phyloP scores from a whole-genome alignment of 1,140 invertebrate species.

The Periplaneta americana region DNA sequence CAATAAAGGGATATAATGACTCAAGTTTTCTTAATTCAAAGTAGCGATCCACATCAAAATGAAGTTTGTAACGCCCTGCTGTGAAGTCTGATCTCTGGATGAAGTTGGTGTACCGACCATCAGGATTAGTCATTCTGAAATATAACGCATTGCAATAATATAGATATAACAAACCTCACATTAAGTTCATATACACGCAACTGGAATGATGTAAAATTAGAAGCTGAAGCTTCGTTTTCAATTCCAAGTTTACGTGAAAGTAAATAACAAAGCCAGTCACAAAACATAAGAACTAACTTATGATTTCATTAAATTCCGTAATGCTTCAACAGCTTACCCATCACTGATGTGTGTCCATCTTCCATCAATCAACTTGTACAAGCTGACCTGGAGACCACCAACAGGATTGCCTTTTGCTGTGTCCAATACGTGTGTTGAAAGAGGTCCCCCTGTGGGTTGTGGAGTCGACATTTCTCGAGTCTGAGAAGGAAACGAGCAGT shows the following conservation, averaged over 20 bases:
- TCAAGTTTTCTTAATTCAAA: slow-evolving; percentile 53
- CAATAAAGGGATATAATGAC: slow-evolving; percentile 69
- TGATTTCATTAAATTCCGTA: not conserved
- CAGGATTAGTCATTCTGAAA: slow-evolving; percentile 51
- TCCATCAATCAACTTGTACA: slow-evolving; percentile 57
- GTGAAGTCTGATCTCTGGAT: slow-evolving; percentile 52
- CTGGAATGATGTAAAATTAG: too few relatives aligned
- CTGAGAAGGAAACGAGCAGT: not conserved
- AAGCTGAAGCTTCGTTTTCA: too few relatives aligned
- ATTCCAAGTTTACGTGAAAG: too few relatives aligned
- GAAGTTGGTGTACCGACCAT: slow-evolving; percentile 60
- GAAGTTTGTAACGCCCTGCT: slow-evolving; percentile 64
- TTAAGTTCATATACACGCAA: too few relatives aligned
- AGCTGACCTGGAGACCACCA: slow-evolving; percentile 50
- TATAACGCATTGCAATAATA: slow-evolving; percentile 9
- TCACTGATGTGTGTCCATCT: slow-evolving; percentile 56
- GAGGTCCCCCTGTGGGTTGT: not conserved
- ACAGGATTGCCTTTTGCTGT: slow-evolving; percentile 58
- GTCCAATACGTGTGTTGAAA: slow-evolving; percentile 61
- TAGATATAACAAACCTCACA: too few relatives aligned
- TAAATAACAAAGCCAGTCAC: not conserved
- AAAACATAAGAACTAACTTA: not conserved
- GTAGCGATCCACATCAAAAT: slow-evolving; percentile 68
- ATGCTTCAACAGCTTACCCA: slow-evolving; percentile 33
- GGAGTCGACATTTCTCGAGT: not conserved